Base-by-base conservation (phyloP, 2,888 invertebrate species). In the Argyresthia goedartella region DNA sequence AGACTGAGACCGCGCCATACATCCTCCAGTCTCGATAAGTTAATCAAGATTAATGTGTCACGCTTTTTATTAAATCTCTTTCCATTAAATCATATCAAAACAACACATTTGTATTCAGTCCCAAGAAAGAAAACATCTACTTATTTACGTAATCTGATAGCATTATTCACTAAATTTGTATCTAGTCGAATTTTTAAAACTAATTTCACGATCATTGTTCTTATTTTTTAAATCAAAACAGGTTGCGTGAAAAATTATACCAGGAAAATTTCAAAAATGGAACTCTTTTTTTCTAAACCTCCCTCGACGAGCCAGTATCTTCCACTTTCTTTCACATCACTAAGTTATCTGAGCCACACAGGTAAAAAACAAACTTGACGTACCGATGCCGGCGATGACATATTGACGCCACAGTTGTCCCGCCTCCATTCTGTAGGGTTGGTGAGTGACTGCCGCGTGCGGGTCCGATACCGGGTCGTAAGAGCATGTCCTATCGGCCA, bases 381-480 rank as follows among this genome's bases (percentile, higher is more conserved):
- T 78, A 92, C 92, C 92, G 70, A 89, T 75, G 58, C 88, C 85
- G 41, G 90, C 92, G 62, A 91, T 91, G 66, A 90, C 61, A 67
- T 89, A 91, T 68, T 92, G 92, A 59, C 90, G 82, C 72, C 87
- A 80, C 61, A 89, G 84, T 57, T 91, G 89, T 45, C 91, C 91
- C 59, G 81, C 84, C 76, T 91, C 90, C 88, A 89, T 87, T 72
- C 76, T 88, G 71, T 69, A 61, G 61, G 74, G 45, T 65, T 77
- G 77, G 39, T 77, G 73, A 66, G 67, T 71, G 70, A 81, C 79
- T 84, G 80, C 64, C 58, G 72, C 80, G n/a, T n/a, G 58, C 72
- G 80, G 71, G 75, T 68, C n/a, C 55, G 66, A 69, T 58, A 86
- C 86, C 76, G 81, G 82, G 63, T 82, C 85, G 74, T 86, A 86